Evolutionary conservation across 1,140 invertebrate species (phyloP).

Genomic region (Caenorhabditis briggsae): DNA sequence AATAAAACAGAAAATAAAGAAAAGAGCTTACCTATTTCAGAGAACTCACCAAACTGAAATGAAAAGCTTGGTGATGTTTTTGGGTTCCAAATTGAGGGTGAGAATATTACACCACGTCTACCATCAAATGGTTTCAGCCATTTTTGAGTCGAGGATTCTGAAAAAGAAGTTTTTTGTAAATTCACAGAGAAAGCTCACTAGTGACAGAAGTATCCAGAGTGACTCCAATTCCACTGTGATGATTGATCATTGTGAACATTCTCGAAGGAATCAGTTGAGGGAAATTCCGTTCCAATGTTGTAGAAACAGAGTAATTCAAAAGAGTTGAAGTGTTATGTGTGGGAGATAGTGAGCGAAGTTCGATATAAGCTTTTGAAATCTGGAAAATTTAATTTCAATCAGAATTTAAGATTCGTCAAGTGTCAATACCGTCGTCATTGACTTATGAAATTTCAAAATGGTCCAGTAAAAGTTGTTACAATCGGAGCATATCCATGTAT

Average conservation of each 20-base stretch:
- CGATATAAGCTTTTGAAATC: slow-evolving; percentile 5
- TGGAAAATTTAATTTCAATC: not conserved
- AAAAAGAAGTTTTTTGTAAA: not conserved
- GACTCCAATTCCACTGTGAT: slow-evolving; percentile 24
- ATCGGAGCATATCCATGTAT: slow-evolving; percentile 30
- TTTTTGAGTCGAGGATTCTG: not conserved
- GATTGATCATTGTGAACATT: slow-evolving; percentile 38
- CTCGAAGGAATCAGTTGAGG: not conserved
- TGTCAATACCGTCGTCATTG: not conserved
- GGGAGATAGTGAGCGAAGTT: slow-evolving; percentile 8
- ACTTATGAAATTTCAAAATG: slow-evolving; percentile 16
- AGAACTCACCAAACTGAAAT: slow-evolving; percentile 3
- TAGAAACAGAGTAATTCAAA: not conserved
- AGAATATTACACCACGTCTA: not conserved
- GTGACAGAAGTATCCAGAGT: slow-evolving; percentile 9
- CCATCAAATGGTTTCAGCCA: slow-evolving; percentile 32
- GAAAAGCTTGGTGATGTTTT: not conserved
- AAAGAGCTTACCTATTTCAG: too few relatives aligned
- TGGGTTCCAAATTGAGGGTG: not conserved
- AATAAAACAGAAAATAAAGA: not conserved
- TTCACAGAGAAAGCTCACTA: not conserved
- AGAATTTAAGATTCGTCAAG: not conserved
- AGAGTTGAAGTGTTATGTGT: slow-evolving; percentile 1
- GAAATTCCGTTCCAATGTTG: not conserved
- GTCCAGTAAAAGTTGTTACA: slow-evolving; percentile 30